These are phyloP conservation scores for Uropsilus gracilis DNA, from an alignment of 2,113 vertebrate species.

Conservation along the genomic window DNA sequence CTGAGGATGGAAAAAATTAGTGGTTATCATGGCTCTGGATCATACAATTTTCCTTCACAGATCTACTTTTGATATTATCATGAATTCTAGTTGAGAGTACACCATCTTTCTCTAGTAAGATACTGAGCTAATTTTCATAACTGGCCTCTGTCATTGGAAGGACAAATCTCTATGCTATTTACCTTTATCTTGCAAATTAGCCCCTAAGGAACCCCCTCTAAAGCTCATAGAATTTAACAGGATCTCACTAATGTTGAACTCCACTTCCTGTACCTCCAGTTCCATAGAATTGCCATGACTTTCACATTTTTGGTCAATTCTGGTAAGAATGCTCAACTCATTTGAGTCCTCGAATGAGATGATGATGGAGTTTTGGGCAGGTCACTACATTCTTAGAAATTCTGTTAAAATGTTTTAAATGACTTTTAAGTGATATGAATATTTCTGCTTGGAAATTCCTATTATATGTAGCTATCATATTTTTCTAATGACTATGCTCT, in stretches of 20 bases:
- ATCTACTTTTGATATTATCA: not conserved
- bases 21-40: not conserved
- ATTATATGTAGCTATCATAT: not conserved
- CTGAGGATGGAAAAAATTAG: not conserved
- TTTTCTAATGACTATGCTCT: not conserved
- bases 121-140: not conserved
- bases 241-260: not conserved
- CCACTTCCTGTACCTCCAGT: not conserved
- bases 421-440: not conserved
- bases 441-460: not conserved
- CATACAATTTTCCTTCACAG: not conserved
- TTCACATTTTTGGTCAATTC: not conserved
- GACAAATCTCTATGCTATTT: not conserved
- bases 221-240: not conserved
- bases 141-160: not conserved
- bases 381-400: not conserved
- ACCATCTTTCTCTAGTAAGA: not conserved
- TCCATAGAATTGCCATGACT: not conserved
- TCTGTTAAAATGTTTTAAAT: not conserved
- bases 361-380: not conserved
- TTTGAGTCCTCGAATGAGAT: not conserved
- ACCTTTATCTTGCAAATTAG: not conserved
- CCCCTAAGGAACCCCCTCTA: not conserved
- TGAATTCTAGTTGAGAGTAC: not conserved
- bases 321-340: not conserved